These are phyloP conservation scores for Drosophila seguyi DNA, from an alignment of 1,140 invertebrate genomes.

Conservation along the genomic window DNA sequence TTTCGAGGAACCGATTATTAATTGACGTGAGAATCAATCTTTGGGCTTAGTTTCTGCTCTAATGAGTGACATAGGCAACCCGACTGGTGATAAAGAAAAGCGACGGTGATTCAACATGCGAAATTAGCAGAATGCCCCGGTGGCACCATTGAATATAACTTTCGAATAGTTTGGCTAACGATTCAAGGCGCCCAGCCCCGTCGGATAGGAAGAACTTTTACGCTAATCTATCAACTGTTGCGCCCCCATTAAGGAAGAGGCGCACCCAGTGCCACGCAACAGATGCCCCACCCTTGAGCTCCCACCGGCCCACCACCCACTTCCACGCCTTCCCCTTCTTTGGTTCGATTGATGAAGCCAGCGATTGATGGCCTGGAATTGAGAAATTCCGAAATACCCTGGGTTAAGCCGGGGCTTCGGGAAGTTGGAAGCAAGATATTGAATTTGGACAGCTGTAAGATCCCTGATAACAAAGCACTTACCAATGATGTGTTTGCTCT, in stretches of 20 bases:
- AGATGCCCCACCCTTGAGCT: constrained; percentile 11
- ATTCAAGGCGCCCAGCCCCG: constrained; percentile 1
- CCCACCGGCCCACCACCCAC: not conserved
- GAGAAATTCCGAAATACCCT: constrained; percentile 12
- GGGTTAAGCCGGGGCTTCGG: not conserved
- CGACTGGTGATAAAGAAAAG: constrained; percentile 16
- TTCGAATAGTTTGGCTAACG: constrained; percentile 36
- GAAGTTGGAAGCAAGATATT: not conserved
- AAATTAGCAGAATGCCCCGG: constrained; percentile 12
- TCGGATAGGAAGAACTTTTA: constrained; percentile 10
- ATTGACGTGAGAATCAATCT: constrained; percentile 25
- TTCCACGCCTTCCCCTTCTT: not conserved
- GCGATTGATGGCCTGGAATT: constrained; percentile 44
- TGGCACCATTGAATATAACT: constrained; percentile 28
- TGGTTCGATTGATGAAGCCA: constrained; percentile 40
- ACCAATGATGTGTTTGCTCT: constrained; percentile 2
- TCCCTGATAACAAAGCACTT: constrained; percentile 1
- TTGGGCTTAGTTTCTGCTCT: constrained; percentile 12
- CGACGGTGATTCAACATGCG: constrained; percentile 28
- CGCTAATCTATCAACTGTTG: constrained; percentile 49
- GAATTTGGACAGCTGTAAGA: constrained; percentile 11
- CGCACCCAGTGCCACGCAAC: constrained; percentile 34
- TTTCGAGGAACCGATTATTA: constrained; percentile 21
- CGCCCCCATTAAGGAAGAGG: constrained; percentile 6
- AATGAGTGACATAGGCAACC: constrained; percentile 14